Percentiles rank a stretch among this genome's conserved stretches.
Conservation (phyloP, 2,797 vertebrate genomes). For the Oryzias sinensis region DNA sequence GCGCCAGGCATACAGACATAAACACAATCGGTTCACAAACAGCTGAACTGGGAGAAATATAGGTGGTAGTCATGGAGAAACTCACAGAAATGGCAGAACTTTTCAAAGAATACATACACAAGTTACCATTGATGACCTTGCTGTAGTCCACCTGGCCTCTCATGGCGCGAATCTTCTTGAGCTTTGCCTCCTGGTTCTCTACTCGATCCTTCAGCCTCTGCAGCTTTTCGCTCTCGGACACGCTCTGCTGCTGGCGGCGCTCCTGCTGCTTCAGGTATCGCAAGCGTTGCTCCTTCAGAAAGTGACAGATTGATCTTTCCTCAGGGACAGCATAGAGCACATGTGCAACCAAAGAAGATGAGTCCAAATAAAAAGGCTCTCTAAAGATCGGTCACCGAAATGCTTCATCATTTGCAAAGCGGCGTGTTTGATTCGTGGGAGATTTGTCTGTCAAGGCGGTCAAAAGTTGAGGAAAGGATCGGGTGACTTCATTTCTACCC, state of each 20-base stretch:
- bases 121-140: conserved; percentile 96
- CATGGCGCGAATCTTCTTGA: conserved; percentile 97
- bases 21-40: conserved; percentile 1
- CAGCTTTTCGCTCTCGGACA: conserved; percentile 94
- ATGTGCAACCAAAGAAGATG: background rate
- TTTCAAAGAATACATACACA: conserved; percentile 82
- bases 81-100: background rate
- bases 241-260: conserved; percentile 88
- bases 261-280: conserved; percentile 96
- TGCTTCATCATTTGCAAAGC: too few species aligned
- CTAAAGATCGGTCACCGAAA: background rate
- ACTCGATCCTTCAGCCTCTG: conserved; percentile 94
- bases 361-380: background rate
- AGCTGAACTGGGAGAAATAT: background rate
- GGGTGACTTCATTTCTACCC: conserved; percentile 64
- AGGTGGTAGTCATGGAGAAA: background rate
- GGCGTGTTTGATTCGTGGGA: background rate
- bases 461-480: conserved; percentile 58
- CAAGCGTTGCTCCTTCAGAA: conserved; percentile 78
- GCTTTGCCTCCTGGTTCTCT: conserved; percentile 94
- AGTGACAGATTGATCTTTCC: background rate
- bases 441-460: conserved; percentile 48
- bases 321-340: background rate
- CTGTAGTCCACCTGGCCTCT: conserved; percentile 97
- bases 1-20: background rate